Percentiles rank a stretch among this genome's conserved stretches.
Conservation (phyloP, 2,113 vertebrate species). For the Labeo catla region DNA sequence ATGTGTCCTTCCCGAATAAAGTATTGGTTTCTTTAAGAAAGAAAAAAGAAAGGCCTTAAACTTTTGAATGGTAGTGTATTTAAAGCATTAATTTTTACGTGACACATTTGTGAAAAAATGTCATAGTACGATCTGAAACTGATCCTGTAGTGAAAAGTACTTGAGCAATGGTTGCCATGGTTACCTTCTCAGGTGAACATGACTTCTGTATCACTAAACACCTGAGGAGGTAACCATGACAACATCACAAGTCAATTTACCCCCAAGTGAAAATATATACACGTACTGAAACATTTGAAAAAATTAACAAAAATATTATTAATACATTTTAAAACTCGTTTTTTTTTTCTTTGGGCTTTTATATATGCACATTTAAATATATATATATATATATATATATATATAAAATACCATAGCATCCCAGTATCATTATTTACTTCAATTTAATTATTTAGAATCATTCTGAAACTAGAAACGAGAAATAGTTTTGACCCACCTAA, state of each 20-base stretch:
- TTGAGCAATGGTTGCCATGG: not conserved
- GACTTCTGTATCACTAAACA: not conserved
- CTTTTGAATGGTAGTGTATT: not conserved
- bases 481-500: not conserved
- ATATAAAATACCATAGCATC: not conserved
- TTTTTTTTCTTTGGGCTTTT: too few relatives aligned
- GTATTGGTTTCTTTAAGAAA: too few relatives aligned
- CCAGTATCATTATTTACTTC: not conserved
- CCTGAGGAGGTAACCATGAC: constrained; percentile 2
- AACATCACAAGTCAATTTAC: not conserved
- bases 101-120: not conserved
- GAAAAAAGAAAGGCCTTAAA: too few relatives aligned
- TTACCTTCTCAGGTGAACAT: not conserved
- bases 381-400: not conserved
- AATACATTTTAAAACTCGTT: too few relatives aligned
- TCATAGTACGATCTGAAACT: not conserved
- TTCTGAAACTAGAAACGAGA: not conserved
- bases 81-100: not conserved
- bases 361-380: too few relatives aligned
- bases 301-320: too few relatives aligned
- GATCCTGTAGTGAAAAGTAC: not conserved
- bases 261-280: not conserved
- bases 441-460: not conserved
- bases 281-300: not conserved
- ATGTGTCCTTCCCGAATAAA: too few relatives aligned